Percentiles rank a stretch among this genome's conserved stretches.
These are phyloP conservation scores for Clarias platycephalus DNA, from an alignment of 2,797 vertebrate species.

Conservation along the genomic window DNA sequence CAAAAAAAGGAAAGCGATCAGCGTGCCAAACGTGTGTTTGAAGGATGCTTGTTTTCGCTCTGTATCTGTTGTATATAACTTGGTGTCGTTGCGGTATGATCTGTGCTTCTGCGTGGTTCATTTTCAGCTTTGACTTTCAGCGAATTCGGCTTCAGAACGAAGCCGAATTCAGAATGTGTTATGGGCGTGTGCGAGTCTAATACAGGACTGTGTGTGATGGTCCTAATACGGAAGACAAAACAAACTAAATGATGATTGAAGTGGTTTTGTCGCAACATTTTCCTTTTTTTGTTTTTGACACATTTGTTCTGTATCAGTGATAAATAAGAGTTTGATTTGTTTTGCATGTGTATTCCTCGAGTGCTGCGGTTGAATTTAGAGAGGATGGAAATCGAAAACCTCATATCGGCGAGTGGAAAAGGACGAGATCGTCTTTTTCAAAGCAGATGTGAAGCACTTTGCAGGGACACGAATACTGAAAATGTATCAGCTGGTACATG, in stretches of 20 bases:
- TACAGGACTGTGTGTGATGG: background rate
- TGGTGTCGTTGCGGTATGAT: conserved; percentile 62
- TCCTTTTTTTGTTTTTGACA: background rate
- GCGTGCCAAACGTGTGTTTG: background rate
- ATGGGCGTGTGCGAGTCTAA: background rate
- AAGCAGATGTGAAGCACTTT: background rate
- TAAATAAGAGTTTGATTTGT: conserved; percentile 7
- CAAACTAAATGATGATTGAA: background rate
- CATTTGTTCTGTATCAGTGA: background rate
- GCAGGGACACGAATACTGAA: conserved; percentile 13
- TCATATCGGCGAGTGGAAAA: background rate
- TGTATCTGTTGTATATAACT: conserved; percentile 76
- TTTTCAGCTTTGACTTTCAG: conserved; percentile 2
- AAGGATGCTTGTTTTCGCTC: conserved; percentile 29
- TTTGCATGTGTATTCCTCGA: background rate
- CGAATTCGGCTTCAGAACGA: background rate
- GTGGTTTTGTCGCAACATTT: background rate
- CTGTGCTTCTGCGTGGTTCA: conserved; percentile 62
- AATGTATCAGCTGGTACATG: conserved; percentile 2
- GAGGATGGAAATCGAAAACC: too few relatives aligned
- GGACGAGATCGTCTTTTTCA: background rate
- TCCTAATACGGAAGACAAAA: background rate
- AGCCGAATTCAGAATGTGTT: background rate
- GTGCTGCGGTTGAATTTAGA: background rate
- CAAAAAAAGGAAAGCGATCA: too few relatives aligned